phyloP scores from a whole-genome alignment of 2,797 vertebrate genomes.

The Oophaga sylvatica region DNA sequence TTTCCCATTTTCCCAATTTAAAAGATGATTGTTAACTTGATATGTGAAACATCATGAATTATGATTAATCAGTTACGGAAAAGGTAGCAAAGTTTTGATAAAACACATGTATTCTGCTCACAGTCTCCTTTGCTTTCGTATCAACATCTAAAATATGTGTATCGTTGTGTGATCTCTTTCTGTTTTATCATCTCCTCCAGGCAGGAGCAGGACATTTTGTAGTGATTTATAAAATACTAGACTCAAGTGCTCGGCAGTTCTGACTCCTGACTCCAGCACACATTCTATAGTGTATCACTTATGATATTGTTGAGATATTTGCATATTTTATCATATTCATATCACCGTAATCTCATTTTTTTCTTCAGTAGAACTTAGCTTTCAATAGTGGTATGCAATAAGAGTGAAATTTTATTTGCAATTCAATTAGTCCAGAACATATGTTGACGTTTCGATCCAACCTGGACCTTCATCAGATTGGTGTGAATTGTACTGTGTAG shows the following conservation, averaged over 20 bases:
- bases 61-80: conserved; percentile 27
- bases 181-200: conserved; percentile 48
- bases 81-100: neutral
- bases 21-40: neutral
- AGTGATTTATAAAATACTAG: conserved; percentile 48
- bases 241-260: conserved; percentile 40
- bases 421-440: too few species aligned
- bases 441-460: too few species aligned
- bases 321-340: too few species aligned
- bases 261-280: conserved; percentile 32
- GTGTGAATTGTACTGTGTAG: too few species aligned
- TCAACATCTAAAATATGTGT: conserved; percentile 44
- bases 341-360: too few species aligned
- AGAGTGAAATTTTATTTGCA: too few species aligned
- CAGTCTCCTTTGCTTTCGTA: conserved; percentile 20
- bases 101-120: conserved; percentile 16
- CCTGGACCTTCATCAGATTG: too few species aligned
- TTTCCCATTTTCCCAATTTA: neutral
- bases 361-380: too few species aligned
- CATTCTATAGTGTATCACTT: neutral
- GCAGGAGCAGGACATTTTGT: conserved; percentile 37
- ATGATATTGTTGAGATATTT: conserved; percentile 21
- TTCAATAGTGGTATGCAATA: too few species aligned
- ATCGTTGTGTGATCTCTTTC: conserved; percentile 42
- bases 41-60: neutral